A percentile compares a stretch with the other conserved stretches of the same genome.
Evolutionary conservation across 2,113 vertebrate species (phyloP).

Genomic region (Trichomycterus rosablanca): DNA sequence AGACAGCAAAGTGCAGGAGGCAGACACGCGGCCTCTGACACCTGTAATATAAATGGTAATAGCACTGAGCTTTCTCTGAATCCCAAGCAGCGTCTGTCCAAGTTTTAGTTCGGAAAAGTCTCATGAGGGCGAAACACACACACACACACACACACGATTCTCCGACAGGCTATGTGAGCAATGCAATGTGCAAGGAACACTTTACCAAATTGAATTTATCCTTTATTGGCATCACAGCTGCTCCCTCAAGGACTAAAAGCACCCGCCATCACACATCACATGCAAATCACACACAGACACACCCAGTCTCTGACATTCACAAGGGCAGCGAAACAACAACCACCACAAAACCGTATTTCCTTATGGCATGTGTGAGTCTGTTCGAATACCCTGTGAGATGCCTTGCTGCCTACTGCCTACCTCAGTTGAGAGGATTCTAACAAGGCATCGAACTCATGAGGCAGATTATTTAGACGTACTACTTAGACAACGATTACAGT

Average conservation of each 20-base stretch:
- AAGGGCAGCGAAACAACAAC: conserved; percentile 36
- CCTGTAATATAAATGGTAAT: conserved; percentile 55
- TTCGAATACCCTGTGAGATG: too few relatives aligned
- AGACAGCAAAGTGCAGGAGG: conserved; percentile 31
- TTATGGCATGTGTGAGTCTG: too few relatives aligned
- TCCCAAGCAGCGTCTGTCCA: conserved; percentile 21
- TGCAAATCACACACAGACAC: background rate
- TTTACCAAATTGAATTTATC: conserved; percentile 48
- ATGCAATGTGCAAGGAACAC: conserved; percentile 26
- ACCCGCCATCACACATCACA: background rate
- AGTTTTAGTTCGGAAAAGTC: conserved; percentile 23
- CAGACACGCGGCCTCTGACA: conserved; percentile 27
- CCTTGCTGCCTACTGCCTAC: too few relatives aligned
- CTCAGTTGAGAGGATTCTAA: too few relatives aligned
- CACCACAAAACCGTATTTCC: too few relatives aligned
- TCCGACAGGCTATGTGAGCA: conserved; percentile 18
- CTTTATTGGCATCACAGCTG: conserved; percentile 41
- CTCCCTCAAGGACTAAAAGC: conserved; percentile 7
- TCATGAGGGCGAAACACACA: background rate
- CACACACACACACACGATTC: background rate
- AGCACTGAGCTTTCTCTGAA: conserved; percentile 35
- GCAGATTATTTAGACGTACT: too few relatives aligned
- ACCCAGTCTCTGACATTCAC: conserved; percentile 35
- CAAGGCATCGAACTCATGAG: too few relatives aligned
- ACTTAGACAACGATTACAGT: too few relatives aligned